phyloP scores from a whole-genome alignment of 2,113 vertebrate genomes.

The Sphyrna mokarran region DNA sequence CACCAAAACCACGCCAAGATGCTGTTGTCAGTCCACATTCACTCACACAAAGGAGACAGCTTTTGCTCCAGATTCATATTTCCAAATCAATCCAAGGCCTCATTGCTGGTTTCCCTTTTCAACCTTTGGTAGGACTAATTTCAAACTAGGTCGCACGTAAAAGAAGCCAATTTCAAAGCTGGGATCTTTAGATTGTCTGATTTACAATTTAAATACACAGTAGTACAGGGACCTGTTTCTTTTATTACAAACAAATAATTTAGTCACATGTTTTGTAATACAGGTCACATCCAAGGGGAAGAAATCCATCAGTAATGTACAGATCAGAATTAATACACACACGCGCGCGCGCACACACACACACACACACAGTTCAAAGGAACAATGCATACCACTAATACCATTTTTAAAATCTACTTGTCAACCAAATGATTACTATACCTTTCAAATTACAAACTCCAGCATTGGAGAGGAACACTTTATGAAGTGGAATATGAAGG shows the following conservation, averaged over 20 bases:
- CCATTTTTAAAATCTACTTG: constrained; percentile 17
- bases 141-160: not conserved
- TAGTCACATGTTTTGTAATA: constrained; percentile 22
- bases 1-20: not conserved
- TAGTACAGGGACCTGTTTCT: constrained; percentile 3
- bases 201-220: constrained; percentile 25
- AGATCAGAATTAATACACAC: constrained; percentile 27
- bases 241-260: constrained; percentile 25
- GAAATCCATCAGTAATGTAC: constrained; percentile 4
- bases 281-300: not conserved
- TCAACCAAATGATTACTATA: constrained; percentile 17
- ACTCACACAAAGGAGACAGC: constrained; percentile 21
- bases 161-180: constrained; percentile 28
- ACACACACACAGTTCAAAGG: constrained; percentile 10
- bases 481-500: constrained; percentile 18
- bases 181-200: constrained; percentile 11
- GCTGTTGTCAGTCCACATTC: not conserved
- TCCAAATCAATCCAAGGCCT: constrained; percentile 30
- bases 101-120: constrained; percentile 14
- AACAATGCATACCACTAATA: not conserved
- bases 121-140: constrained; percentile 18
- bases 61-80: not conserved
- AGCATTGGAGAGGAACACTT: not conserved
- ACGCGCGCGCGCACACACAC: too few species aligned
- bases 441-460: constrained; percentile 15